Percentiles rank a stretch among this genome's conserved stretches.
Evolutionary conservation across 2,113 vertebrate genomes (phyloP).

Genomic region (Silurus glanis): DNA sequence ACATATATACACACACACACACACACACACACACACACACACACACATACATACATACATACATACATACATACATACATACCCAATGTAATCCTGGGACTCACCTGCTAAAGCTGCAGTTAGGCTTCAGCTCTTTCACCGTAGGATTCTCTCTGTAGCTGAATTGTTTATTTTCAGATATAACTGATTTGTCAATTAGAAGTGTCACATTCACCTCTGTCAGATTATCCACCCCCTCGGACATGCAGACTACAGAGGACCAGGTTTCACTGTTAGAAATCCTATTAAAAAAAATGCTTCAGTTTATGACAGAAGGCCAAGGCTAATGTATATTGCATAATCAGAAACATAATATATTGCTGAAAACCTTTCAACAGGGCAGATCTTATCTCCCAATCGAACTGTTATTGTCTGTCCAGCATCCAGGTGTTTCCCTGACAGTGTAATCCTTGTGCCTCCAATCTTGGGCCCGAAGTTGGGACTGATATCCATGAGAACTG

Average conservation of each 20-base stretch:
- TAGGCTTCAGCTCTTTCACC: slow-evolving; percentile 70
- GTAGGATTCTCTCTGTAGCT: slow-evolving; percentile 77
- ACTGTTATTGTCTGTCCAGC: slow-evolving; percentile 75
- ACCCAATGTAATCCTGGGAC: slow-evolving; percentile 7
- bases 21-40: neutral
- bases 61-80: neutral
- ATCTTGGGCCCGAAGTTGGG: slow-evolving; percentile 80
- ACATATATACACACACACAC: neutral
- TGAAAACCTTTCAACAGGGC: slow-evolving; percentile 67
- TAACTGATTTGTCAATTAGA: slow-evolving; percentile 73
- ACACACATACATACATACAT: neutral
- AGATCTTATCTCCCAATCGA: slow-evolving; percentile 72
- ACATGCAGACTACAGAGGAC: slow-evolving; percentile 66
- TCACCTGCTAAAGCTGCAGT: slow-evolving; percentile 78
- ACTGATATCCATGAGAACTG: slow-evolving; percentile 71
- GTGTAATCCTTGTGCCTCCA: slow-evolving; percentile 82
- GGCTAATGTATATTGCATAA: neutral
- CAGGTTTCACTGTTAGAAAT: slow-evolving; percentile 42
- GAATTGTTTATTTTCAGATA: slow-evolving; percentile 70
- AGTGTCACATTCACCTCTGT: slow-evolving; percentile 64
- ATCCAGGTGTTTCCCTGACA: slow-evolving; percentile 76
- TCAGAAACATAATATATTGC: neutral
- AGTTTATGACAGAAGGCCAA: slow-evolving; percentile 12
- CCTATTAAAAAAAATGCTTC: slow-evolving; percentile 49
- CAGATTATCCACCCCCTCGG: slow-evolving; percentile 43